A percentile compares a stretch with the other conserved stretches of the same genome.
phyloP scores from a whole-genome alignment of 2,113 vertebrate species.

The Gavia stellata region DNA sequence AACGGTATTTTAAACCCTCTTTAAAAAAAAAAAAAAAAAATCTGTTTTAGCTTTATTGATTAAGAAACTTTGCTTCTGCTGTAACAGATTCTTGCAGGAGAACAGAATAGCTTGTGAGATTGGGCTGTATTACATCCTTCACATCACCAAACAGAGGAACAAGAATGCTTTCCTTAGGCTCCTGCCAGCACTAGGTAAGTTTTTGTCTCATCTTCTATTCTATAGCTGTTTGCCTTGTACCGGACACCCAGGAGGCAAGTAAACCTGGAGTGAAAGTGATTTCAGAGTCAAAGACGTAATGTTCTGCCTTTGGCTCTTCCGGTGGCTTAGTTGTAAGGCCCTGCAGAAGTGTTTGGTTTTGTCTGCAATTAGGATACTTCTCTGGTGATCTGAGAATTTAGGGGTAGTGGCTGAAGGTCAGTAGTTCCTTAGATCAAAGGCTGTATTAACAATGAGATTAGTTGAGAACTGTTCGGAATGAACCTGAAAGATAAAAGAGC shows the following conservation, averaged over 20 bases:
- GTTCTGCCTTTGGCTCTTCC: neutral
- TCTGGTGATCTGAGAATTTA: neutral
- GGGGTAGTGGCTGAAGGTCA: neutral
- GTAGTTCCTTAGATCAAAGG: neutral
- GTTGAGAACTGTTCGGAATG: neutral
- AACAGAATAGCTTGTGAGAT: constrained; percentile 95
- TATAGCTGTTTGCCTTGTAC: neutral
- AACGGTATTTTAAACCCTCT: neutral
- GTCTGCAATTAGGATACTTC: neutral
- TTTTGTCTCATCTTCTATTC: neutral
- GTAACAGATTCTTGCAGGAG: constrained; percentile 85
- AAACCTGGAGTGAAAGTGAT: neutral
- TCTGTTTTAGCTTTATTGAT: neutral
- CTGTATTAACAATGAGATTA: neutral
- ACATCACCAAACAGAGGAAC: constrained; percentile 93
- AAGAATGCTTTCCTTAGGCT: constrained; percentile 91
- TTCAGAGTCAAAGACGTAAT: neutral
- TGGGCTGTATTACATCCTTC: constrained; percentile 92
- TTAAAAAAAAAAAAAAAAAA: too few relatives aligned
- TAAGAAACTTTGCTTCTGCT: neutral
- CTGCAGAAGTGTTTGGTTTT: neutral
- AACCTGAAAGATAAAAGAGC: neutral
- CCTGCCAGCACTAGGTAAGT: constrained; percentile 86
- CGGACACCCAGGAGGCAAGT: neutral
- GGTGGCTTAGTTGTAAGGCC: neutral